Percentiles rank a stretch among this genome's conserved stretches.
Conservation (phyloP, 2,113 vertebrate genomes). For the Thymallus thymallus region DNA sequence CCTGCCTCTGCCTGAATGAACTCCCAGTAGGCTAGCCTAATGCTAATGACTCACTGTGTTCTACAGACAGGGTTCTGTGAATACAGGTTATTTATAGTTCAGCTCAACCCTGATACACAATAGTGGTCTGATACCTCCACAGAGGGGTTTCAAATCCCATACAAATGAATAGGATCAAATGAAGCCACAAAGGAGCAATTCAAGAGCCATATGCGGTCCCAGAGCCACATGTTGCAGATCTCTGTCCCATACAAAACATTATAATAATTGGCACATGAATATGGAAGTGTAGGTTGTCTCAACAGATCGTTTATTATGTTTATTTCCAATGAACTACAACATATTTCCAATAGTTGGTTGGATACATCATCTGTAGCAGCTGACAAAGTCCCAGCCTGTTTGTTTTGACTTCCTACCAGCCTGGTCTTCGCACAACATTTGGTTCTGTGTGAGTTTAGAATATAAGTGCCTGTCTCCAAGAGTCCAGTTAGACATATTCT, state of each 20-base stretch:
- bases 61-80: constrained; percentile 6
- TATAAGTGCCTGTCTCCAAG: too few species aligned
- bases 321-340: background rate
- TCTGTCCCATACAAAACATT: too few species aligned
- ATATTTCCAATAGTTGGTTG: background rate
- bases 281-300: too few species aligned
- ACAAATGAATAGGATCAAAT: too few species aligned
- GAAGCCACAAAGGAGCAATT: too few species aligned
- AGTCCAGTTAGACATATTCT: background rate
- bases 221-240: background rate
- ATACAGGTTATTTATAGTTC: background rate
- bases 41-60: constrained; percentile 15
- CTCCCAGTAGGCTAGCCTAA: background rate
- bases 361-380: too few species aligned
- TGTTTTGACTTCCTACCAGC: too few species aligned
- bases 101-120: background rate
- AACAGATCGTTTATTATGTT: too few species aligned
- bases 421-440: background rate
- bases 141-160: too few species aligned
- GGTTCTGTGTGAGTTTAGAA: background rate
- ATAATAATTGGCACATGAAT: too few species aligned
- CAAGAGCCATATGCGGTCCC: background rate
- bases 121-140: too few species aligned
- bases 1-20: background rate
- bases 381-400: too few species aligned